Evolutionary conservation across 37 sponge, comb jelly and placozoan genomes (phyloP).

Genomic region (Halisarca cf. caerulea): DNA sequence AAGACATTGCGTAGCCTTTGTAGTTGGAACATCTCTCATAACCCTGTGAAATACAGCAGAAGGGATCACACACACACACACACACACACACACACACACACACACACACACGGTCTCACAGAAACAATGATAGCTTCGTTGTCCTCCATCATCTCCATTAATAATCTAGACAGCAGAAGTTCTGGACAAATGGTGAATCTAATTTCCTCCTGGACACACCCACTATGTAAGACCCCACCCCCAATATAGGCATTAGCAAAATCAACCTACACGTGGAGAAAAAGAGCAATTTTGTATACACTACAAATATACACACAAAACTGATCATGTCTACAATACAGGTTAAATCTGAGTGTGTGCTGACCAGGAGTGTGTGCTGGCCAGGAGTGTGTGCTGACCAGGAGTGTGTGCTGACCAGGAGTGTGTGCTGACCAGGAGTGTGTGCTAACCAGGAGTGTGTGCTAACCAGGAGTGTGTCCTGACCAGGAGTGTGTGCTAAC

Average conservation of each 20-base stretch:
- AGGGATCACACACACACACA: not conserved
- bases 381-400: too few species aligned
- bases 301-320: too few species aligned
- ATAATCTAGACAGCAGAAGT: slow-evolving; percentile 56
- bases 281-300: not conserved
- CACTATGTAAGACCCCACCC: slow-evolving; percentile 64
- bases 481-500: too few species aligned
- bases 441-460: too few species aligned
- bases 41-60: slow-evolving; percentile 40
- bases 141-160: slow-evolving; percentile 61
- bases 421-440: too few species aligned
- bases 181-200: slow-evolving; percentile 71
- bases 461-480: too few species aligned
- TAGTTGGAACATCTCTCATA: slow-evolving; percentile 64
- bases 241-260: slow-evolving; percentile 73
- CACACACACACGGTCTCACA: slow-evolving; percentile 29
- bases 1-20: slow-evolving; percentile 31
- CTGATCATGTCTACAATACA: too few species aligned
- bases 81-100: not conserved
- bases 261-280: slow-evolving; percentile 46
- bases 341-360: too few species aligned
- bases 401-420: too few species aligned
- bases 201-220: slow-evolving; percentile 69
- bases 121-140: slow-evolving; percentile 75
- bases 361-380: too few species aligned